Base-by-base conservation (phyloP, 64 coral and sea anemone genomes). In the Actinia tenebrosa region DNA sequence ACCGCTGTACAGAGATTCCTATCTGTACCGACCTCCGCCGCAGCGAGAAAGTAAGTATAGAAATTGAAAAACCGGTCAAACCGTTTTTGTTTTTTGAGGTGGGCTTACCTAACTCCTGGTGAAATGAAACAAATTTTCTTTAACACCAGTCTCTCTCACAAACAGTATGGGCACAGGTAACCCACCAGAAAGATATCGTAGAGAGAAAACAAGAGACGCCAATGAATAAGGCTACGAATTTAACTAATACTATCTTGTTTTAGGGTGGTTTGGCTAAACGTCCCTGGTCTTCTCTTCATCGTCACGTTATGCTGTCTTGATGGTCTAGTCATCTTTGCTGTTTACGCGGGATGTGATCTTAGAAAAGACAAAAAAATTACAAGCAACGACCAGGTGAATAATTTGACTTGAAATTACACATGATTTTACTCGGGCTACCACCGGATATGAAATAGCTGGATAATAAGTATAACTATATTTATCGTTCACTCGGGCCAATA, bases 291-390 rank as follows among this genome's bases (percentile, higher is more conserved):
- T 45, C 90, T 98, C 23, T 86, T 98, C 56, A 91, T 98, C 71
- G 95, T 93, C 0, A 93, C 91, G 1, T 56, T 98, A 0, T 98
- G 95, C 55, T 93, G 81, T 25, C 84, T 98, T 30, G 95, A 98
- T 54, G 95, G 95, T 44, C 82, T 98, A 3, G 95, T 98, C 52
- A 98, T 98, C 83, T 98, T 98, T 47, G 91, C 95, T 22, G 89
- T 91, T 0, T 98, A 98, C 61, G 79, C 95, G 7, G 86, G 78
- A 5, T 98, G 95, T 56, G 95, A 98, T 79, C 45, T 98, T 6
- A 82, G 77, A n/a, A 82, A 82, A 16, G 63, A 45, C 26, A 77
- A 87, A 10, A 22, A 66, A 68, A 84, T 93, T 9, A 93, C 92
- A 4, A 93, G 87, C 43, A 93, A 93, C 75, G 92, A 93, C 45